phyloP scores from a whole-genome alignment of 2,797 vertebrate species.

The Bradypodion pumilum region DNA sequence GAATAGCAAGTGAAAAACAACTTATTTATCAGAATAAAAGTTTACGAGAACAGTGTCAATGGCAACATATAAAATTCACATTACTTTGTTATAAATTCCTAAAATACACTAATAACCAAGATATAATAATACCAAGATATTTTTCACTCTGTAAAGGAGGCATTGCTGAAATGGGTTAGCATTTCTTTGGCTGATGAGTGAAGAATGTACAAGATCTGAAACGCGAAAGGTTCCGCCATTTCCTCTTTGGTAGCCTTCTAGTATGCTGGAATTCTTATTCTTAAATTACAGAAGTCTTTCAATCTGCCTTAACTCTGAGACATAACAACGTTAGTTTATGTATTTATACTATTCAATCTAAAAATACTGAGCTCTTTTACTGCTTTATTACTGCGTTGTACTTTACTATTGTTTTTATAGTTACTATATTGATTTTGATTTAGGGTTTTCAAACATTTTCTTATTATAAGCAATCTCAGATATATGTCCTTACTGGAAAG shows the following conservation, averaged over 20 bases:
- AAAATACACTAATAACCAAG: background rate
- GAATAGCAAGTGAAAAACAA: background rate
- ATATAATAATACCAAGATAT: too few species aligned
- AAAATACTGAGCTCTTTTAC: too few species aligned
- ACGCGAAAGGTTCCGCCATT: background rate
- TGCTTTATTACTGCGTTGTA: too few species aligned
- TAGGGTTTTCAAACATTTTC: too few species aligned
- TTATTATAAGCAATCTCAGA: too few species aligned
- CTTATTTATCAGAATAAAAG: background rate
- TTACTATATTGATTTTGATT: too few species aligned
- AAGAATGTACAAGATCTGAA: background rate
- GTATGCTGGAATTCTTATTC: background rate
- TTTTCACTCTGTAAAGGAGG: background rate
- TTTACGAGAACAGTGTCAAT: background rate
- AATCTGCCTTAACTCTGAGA: background rate
- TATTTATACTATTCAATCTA: too few species aligned
- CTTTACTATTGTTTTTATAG: too few species aligned
- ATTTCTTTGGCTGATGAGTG: background rate
- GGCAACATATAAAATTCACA: background rate
- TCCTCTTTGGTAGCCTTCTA: background rate
- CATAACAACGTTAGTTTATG: too few species aligned
- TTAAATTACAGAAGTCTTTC: background rate
- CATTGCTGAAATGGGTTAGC: background rate
- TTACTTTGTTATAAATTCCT: background rate
- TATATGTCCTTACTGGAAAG: too few species aligned